Base-by-base conservation (phyloP, 2,113 vertebrate species). In the Mandrillus leucophaeus region DNA sequence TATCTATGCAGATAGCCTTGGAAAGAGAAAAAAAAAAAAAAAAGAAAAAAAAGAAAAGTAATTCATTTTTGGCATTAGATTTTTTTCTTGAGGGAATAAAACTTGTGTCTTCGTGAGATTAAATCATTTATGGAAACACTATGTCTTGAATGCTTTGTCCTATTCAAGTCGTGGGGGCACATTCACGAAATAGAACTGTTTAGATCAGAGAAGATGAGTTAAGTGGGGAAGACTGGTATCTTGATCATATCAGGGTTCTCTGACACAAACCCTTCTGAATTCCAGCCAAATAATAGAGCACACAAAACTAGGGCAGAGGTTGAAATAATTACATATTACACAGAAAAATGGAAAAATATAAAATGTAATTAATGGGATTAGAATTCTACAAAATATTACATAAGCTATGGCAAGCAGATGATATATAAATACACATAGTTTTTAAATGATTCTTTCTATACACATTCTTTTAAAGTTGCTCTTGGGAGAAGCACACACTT, bases 61-160 rank as follows among this genome's bases (percentile, higher is more conserved):
- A 90, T 79, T 93, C 75, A 27, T 92, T 89, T 72, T 97, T 96
- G 94, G 68, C 61, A 43, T 96, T 75, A 75, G 22, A 11, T 86
- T 97, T 61, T 92, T 83, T 80, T 57, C 84, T 88, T 66, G 76
- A 93, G 93, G 57, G 76, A 95, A 91, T 79, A 73, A 87, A 90
- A 22, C 25, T 90, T 87, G 20, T 27, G 73, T 81, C 55, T 95
- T 66, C 88, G 88, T 87, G 84, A 88, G 87, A 96, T 90, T 89
- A 93, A 96, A 93, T 90, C 75, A 2, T 95, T 92, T 43, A 57
- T 66, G 61, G 64, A 84, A 98, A 95, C 72, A 43, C 38, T 93
- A 14, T 95, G 75, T 92, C n/a, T 72, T 96, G 78, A 73, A 88
- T 25, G 27, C 10, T 89, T 93, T 35, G n/a, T 93, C 66, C 30